Conservation (phyloP, 2,888 invertebrate species). For the Atrina japonica region DNA sequence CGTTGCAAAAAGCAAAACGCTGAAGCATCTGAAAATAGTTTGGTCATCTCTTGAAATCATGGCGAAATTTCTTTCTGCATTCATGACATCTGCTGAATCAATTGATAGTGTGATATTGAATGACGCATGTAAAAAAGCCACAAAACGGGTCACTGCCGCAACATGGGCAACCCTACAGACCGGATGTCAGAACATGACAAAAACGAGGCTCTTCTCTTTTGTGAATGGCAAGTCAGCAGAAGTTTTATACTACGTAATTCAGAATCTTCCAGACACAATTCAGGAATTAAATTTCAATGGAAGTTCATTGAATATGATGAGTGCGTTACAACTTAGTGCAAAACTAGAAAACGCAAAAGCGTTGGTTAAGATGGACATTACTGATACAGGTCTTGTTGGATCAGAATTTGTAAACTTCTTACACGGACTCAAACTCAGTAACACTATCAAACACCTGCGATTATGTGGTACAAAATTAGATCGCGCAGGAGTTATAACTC, state of each 20-base stretch:
- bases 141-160: constrained; percentile 61
- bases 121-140: constrained; percentile 43
- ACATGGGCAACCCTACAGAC: constrained; percentile 71
- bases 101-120: constrained; percentile 59
- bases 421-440: constrained; percentile 68
- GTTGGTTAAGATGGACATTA: constrained; percentile 57
- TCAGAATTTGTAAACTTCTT: constrained; percentile 68
- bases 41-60: constrained; percentile 70
- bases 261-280: constrained; percentile 65
- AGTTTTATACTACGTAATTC: constrained; percentile 70
- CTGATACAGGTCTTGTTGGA: constrained; percentile 59
- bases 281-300: constrained; percentile 60
- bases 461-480: constrained; percentile 97
- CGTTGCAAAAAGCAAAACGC: constrained; percentile 51
- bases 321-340: constrained; percentile 64
- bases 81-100: constrained; percentile 51
- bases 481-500: constrained; percentile 60
- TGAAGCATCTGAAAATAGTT: constrained; percentile 62
- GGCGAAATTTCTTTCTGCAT: constrained; percentile 62
- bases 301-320: constrained; percentile 69
- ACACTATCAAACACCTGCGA: constrained; percentile 87
- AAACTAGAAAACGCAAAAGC: constrained; percentile 61
- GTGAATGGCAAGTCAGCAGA: constrained; percentile 58
- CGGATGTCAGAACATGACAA: constrained; percentile 64
- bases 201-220: constrained; percentile 64